Conservation (phyloP, 2,888 invertebrate genomes). For the Campaea margaritaria region DNA sequence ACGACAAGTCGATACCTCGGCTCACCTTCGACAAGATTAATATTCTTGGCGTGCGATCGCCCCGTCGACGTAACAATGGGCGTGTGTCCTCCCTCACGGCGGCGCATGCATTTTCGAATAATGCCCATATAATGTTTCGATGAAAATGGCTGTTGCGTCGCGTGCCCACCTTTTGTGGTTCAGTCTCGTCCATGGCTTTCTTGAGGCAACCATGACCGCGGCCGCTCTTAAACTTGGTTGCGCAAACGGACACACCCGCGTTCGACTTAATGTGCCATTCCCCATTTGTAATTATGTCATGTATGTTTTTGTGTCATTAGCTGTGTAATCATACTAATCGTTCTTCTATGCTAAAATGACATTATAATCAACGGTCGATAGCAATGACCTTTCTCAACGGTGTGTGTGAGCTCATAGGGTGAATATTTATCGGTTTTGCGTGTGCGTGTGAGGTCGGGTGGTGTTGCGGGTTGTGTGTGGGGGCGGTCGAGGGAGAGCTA, state of each 20-base stretch:
- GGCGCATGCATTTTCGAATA: constrained; percentile 83
- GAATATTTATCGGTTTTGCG: constrained; percentile 37
- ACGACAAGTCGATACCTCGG: constrained; percentile 61
- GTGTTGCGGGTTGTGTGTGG: constrained; percentile 46
- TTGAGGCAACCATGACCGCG: constrained; percentile 53
- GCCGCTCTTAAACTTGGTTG: constrained; percentile 36
- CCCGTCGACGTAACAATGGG: constrained; percentile 77
- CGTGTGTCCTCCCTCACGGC: constrained; percentile 68
- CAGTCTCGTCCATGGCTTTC: constrained; percentile 74
- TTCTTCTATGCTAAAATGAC: constrained; percentile 42
- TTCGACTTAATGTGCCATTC: constrained; percentile 42
- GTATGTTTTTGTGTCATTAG: constrained; percentile 46
- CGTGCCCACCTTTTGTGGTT: constrained; percentile 65
- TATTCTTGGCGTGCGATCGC: constrained; percentile 78
- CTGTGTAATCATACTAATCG: constrained; percentile 43
- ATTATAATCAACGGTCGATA: constrained; percentile 39
- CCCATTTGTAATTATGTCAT: constrained; percentile 43
- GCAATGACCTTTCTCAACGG: constrained; percentile 51
- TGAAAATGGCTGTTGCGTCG: constrained; percentile 75
- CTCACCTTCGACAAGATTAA: constrained; percentile 78
- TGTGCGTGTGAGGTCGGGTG: constrained; percentile 48
- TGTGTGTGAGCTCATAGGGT: constrained; percentile 48
- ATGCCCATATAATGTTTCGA: constrained; percentile 83
- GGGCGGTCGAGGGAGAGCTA: constrained; percentile 49
- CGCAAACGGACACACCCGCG: constrained; percentile 48